Conservation (phyloP, 30 jellyfish, hydroid and myxozoan genomes). For the Sanderia malayensis region DNA sequence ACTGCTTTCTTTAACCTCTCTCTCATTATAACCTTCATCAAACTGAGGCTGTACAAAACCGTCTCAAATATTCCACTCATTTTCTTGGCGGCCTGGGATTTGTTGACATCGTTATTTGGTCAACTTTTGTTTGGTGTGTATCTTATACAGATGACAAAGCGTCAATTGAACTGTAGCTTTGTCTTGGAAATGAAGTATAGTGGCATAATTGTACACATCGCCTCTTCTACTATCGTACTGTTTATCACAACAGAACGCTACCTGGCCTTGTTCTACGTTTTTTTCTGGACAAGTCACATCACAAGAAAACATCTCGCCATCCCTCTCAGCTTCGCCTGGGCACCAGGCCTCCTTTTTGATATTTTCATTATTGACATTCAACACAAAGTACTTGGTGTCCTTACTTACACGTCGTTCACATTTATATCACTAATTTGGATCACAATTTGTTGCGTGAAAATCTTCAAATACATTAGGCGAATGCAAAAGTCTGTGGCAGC, state of each 20-base stretch:
- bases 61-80: constrained; percentile 34
- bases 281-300: constrained; percentile 28
- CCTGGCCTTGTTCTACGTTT: constrained; percentile 46
- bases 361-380: constrained; percentile 29
- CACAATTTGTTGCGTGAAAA: constrained; percentile 24
- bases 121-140: constrained; percentile 47
- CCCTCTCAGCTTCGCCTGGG: constrained; percentile 42
- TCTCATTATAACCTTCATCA: constrained; percentile 21
- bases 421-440: constrained; percentile 34
- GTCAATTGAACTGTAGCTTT: constrained; percentile 14
- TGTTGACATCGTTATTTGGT: constrained; percentile 30
- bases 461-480: constrained; percentile 23
- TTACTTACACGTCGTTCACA: constrained; percentile 21
- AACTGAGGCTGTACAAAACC: constrained; percentile 15
- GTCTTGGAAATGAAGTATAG: background rate
- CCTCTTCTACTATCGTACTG: constrained; percentile 45
- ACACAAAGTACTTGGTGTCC: constrained; percentile 13
- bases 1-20: constrained; percentile 30
- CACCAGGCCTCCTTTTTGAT: constrained; percentile 13
- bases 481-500: constrained; percentile 30
- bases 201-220: constrained; percentile 25
- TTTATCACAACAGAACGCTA: constrained; percentile 52
- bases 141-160: constrained; percentile 17
- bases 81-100: constrained; percentile 56
- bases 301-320: constrained; percentile 22